Evolutionary conservation across 1,140 invertebrate species (phyloP).

Genomic region (Aradophagus sp.): DNA sequence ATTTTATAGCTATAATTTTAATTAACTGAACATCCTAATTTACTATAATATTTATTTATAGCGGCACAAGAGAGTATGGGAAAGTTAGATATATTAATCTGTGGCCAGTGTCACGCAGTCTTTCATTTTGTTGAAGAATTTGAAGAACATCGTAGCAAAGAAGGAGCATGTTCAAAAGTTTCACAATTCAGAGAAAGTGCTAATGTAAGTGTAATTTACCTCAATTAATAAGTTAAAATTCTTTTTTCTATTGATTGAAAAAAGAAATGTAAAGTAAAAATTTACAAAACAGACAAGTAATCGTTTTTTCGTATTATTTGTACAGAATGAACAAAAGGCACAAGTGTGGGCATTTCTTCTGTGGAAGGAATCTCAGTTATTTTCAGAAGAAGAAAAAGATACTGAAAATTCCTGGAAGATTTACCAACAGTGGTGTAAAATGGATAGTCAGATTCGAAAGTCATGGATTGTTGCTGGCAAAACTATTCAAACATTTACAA

Average conservation of each 20-base stretch:
- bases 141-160: slow-evolving; percentile 77
- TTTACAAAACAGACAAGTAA: too few relatives aligned
- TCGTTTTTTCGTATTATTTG: too few relatives aligned
- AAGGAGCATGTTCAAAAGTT: slow-evolving; percentile 68
- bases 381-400: slow-evolving; percentile 75
- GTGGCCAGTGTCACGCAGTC: slow-evolving; percentile 85
- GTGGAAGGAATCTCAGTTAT: slow-evolving; percentile 84
- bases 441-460: slow-evolving; percentile 81
- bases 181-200: slow-evolving; percentile 71
- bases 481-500: slow-evolving; percentile 81
- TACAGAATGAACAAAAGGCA: slow-evolving; percentile 83
- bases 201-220: slow-evolving; percentile 62
- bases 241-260: too few relatives aligned
- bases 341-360: slow-evolving; percentile 89
- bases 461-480: slow-evolving; percentile 86
- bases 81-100: slow-evolving; percentile 84
- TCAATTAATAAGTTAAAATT: too few relatives aligned
- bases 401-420: slow-evolving; percentile 82
- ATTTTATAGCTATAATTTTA: too few relatives aligned
- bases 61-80: slow-evolving; percentile 84
- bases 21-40: too few relatives aligned
- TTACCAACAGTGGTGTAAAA: slow-evolving; percentile 87
- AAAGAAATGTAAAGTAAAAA: too few relatives aligned
- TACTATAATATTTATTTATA: slow-evolving; percentile 64
- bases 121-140: slow-evolving; percentile 88